Evolutionary conservation across 1,140 invertebrate genomes (phyloP).

Genomic region (Anthonomus grandis): DNA sequence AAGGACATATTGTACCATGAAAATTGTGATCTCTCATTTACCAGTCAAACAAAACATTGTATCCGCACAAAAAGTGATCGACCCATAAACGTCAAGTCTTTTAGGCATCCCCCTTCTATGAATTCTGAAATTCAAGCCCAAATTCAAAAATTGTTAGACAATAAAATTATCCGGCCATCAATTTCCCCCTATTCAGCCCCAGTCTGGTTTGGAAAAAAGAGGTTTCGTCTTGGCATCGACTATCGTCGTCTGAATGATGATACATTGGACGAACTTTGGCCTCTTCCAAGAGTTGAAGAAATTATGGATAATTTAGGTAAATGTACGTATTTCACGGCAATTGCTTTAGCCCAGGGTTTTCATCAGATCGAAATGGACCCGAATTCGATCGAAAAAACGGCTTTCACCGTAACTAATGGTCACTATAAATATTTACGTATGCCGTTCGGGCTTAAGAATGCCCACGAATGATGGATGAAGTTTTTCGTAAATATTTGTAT

Average conservation of each 20-base stretch:
- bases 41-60: slow-evolving; percentile 16
- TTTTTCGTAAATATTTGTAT: slow-evolving; percentile 36
- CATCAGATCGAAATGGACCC: slow-evolving; percentile 51
- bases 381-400: slow-evolving; percentile 49
- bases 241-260: slow-evolving; percentile 49
- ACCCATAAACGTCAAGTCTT: slow-evolving; percentile 24
- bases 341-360: slow-evolving; percentile 53
- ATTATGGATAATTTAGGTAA: slow-evolving; percentile 51
- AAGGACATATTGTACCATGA: slow-evolving; percentile 16
- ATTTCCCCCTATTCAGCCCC: slow-evolving; percentile 40
- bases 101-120: slow-evolving; percentile 35
- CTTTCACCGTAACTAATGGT: slow-evolving; percentile 46
- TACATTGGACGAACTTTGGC: slow-evolving; percentile 51
- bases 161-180: slow-evolving; percentile 40
- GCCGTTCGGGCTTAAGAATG: slow-evolving; percentile 50
- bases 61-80: slow-evolving; percentile 10
- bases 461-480: slow-evolving; percentile 47
- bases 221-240: slow-evolving; percentile 48
- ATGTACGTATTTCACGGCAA: slow-evolving; percentile 49
- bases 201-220: slow-evolving; percentile 38
- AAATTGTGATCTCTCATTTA: slow-evolving; percentile 10
- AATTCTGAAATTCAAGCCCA: slow-evolving; percentile 27
- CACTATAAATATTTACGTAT: slow-evolving; percentile 48
- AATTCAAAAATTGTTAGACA: slow-evolving; percentile 36
- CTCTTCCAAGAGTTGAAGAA: slow-evolving; percentile 54